Evolutionary conservation across 2,797 vertebrate species (phyloP).

Genomic region (Brotula barbata): DNA sequence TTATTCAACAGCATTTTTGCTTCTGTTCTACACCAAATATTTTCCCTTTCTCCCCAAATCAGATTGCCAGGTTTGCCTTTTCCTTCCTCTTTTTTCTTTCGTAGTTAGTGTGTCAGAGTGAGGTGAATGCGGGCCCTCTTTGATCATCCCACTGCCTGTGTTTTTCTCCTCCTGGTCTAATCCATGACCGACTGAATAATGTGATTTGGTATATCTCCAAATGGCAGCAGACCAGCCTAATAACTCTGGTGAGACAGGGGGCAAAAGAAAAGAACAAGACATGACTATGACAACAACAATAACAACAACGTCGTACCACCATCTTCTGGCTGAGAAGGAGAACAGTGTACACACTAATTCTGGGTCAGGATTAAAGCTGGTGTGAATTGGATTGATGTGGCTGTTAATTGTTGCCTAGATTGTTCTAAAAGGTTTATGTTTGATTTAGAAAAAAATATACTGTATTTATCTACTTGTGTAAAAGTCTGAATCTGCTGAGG

Average conservation of each 20-base stretch:
- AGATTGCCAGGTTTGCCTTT: slow-evolving; percentile 85
- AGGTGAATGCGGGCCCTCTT: slow-evolving; percentile 89
- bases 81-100: slow-evolving; percentile 75
- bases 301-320: slow-evolving; percentile 68
- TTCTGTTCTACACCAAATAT: slow-evolving; percentile 28
- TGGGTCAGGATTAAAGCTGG: slow-evolving; percentile 37
- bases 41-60: slow-evolving; percentile 68
- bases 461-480: too few species aligned
- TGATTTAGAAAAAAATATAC: background rate
- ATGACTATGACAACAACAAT: slow-evolving; percentile 56
- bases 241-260: slow-evolving; percentile 80
- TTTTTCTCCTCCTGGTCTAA: slow-evolving; percentile 87
- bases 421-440: slow-evolving; percentile 2
- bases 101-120: slow-evolving; percentile 78
- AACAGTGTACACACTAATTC: slow-evolving; percentile 54
- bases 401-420: slow-evolving; percentile 6
- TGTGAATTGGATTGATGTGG: slow-evolving; percentile 15
- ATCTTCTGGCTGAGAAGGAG: slow-evolving; percentile 83
- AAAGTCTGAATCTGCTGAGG: background rate
- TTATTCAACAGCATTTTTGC: too few species aligned
- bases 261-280: slow-evolving; percentile 40
- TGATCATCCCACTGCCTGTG: slow-evolving; percentile 89
- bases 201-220: slow-evolving; percentile 96
- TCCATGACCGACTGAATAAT: slow-evolving; percentile 94
- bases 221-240: slow-evolving; percentile 87